Evolutionary conservation across 2,888 invertebrate genomes (phyloP).

Genomic region (Steinernema scapterisci): DNA sequence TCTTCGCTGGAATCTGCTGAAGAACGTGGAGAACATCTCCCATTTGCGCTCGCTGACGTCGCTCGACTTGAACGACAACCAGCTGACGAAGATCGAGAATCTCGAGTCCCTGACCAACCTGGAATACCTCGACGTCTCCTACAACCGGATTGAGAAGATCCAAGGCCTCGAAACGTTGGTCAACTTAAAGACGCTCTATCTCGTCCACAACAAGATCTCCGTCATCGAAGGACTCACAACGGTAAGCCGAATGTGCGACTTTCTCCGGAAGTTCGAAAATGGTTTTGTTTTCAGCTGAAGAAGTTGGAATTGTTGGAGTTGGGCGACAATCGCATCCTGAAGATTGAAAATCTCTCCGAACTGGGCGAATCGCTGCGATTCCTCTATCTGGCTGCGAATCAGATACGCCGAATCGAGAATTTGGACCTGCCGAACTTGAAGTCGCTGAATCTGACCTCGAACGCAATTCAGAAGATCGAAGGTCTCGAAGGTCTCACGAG

Average conservation of each 20-base stretch:
- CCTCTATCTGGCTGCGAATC: conserved; percentile 92
- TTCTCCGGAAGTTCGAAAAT: neutral
- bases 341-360: conserved; percentile 82
- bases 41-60: conserved; percentile 64
- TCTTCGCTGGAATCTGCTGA: conserved; percentile 70
- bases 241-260: conserved; percentile 60
- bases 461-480: conserved; percentile 52
- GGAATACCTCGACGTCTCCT: conserved; percentile 68
- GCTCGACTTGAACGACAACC: conserved; percentile 70
- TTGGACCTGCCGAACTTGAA: conserved; percentile 72
- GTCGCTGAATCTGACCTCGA: conserved; percentile 35
- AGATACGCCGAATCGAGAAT: conserved; percentile 84
- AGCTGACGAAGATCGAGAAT: conserved; percentile 61
- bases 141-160: conserved; percentile 68
- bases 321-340: conserved; percentile 84
- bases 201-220: conserved; percentile 70
- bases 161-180: conserved; percentile 64
- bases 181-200: conserved; percentile 66
- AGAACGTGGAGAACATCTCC: conserved; percentile 56
- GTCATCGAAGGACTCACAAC: conserved; percentile 67
- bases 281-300: conserved; percentile 70
- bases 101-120: conserved; percentile 66
- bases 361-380: conserved; percentile 79
- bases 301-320: conserved; percentile 84
- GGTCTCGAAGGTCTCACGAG: conserved; percentile 50